Percentiles rank a stretch among this genome's conserved stretches.
These are phyloP conservation scores for Cryptocephalus moraei DNA, from an alignment of 2,888 invertebrate genomes.

Conservation along the genomic window DNA sequence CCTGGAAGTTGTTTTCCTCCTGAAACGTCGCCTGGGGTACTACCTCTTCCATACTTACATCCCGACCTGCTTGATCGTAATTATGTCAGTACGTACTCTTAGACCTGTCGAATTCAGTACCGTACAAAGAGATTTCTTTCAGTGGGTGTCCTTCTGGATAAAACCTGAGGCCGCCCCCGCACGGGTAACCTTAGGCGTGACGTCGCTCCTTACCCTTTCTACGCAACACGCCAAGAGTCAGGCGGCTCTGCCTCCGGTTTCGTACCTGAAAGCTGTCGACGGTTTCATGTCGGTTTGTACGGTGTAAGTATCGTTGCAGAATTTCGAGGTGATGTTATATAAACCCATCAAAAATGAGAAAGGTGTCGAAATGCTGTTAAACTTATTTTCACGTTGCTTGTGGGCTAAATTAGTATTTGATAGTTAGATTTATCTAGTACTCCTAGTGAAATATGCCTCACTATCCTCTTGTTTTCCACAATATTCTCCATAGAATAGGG, in stretches of 20 bases:
- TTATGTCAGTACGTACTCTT: conserved; percentile 69
- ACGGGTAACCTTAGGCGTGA: conserved; percentile 84
- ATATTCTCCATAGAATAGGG: too few species aligned
- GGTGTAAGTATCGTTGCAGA: conserved; percentile 46
- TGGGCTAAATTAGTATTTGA: too few species aligned
- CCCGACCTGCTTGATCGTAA: conserved; percentile 88
- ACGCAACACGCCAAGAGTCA: conserved; percentile 92
- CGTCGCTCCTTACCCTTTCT: conserved; percentile 77
- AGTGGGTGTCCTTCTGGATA: conserved; percentile 95
- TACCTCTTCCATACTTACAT: conserved; percentile 91
- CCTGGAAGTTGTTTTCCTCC: conserved; percentile 78
- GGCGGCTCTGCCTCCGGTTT: conserved; percentile 86
- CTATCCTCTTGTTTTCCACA: too few species aligned
- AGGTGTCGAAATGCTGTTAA: too few species aligned
- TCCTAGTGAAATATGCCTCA: too few species aligned
- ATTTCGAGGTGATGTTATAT: not conserved
- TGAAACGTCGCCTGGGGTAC: conserved; percentile 82
- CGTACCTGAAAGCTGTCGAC: conserved; percentile 86
- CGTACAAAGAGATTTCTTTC: conserved; percentile 18
- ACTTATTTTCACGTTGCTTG: too few species aligned
- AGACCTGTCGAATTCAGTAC: too few species aligned
- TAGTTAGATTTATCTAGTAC: too few species aligned
- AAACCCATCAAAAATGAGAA: not conserved
- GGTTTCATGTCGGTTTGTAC: conserved; percentile 91
- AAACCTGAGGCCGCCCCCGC: conserved; percentile 92